These are phyloP conservation scores for Chaetodon trifascialis DNA, from an alignment of 2,113 vertebrate species.

Conservation along the genomic window DNA sequence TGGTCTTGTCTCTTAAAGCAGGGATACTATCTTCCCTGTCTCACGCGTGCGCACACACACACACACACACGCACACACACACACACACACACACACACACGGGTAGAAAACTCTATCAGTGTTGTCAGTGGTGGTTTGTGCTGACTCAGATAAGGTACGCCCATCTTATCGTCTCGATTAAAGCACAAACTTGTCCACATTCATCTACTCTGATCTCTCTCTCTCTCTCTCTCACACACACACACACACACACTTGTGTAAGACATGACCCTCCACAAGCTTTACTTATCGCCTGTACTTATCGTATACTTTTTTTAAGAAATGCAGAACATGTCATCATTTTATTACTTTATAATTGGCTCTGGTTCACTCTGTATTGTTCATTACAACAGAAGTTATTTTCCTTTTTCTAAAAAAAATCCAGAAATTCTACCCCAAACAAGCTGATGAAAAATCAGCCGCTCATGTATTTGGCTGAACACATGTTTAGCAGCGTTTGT, in stretches of 20 bases:
- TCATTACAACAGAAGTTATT: too few species aligned
- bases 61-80: constrained; percentile 24
- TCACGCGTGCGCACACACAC: constrained; percentile 11
- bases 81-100: constrained; percentile 25
- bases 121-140: constrained; percentile 54
- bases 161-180: constrained; percentile 35
- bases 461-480: neutral
- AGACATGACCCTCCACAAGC: constrained; percentile 22
- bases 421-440: neutral
- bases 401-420: too few species aligned
- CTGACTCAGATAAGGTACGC: constrained; percentile 58
- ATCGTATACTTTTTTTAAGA: too few species aligned
- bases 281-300: constrained; percentile 38
- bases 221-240: neutral
- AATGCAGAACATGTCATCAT: too few species aligned
- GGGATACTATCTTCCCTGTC: constrained; percentile 18
- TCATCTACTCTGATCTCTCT: constrained; percentile 1
- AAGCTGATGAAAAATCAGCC: neutral
- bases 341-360: too few species aligned
- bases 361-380: too few species aligned
- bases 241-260: neutral
- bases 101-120: constrained; percentile 40
- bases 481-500: too few species aligned
- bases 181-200: constrained; percentile 49
- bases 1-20: constrained; percentile 43